phyloP scores from a whole-genome alignment of 1,140 invertebrate genomes.

The Gonioctena quinquepunctata region DNA sequence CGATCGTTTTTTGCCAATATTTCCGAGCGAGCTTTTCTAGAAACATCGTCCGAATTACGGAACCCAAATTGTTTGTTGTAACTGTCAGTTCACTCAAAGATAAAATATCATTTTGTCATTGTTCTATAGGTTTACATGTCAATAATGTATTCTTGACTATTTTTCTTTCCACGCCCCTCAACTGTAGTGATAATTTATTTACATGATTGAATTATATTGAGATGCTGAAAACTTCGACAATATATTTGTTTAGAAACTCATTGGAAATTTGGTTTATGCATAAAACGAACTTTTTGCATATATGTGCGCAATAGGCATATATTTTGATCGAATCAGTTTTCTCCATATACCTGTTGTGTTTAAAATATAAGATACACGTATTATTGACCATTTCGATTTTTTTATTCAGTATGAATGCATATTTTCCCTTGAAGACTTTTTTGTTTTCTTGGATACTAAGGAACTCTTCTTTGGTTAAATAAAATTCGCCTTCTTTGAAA shows the following conservation, averaged over 20 bases:
- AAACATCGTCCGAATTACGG: constrained; percentile 6
- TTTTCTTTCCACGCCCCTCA: neutral
- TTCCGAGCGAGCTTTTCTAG: constrained; percentile 3
- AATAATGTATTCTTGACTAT: neutral
- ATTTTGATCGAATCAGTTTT: neutral
- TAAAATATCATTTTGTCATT: neutral
- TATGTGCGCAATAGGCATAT: constrained; percentile 12
- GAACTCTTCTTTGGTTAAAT: neutral
- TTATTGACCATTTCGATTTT: constrained; percentile 3
- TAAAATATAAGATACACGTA: constrained; percentile 9
- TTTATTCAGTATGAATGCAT: neutral
- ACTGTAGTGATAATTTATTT: neutral
- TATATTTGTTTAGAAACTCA: neutral
- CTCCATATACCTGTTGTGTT: neutral
- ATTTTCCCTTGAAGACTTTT: neutral
- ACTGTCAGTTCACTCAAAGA: neutral
- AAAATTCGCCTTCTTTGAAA: neutral
- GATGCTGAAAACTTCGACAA: neutral
- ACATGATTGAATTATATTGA: neutral
- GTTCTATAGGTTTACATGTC: constrained; percentile 2
- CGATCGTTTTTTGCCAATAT: neutral
- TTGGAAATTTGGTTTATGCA: neutral
- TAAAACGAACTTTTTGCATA: neutral
- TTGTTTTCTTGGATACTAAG: neutral
- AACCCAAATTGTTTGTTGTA: neutral